phyloP scores from a whole-genome alignment of 2,888 invertebrate genomes.

The Lepidonotus clava region DNA sequence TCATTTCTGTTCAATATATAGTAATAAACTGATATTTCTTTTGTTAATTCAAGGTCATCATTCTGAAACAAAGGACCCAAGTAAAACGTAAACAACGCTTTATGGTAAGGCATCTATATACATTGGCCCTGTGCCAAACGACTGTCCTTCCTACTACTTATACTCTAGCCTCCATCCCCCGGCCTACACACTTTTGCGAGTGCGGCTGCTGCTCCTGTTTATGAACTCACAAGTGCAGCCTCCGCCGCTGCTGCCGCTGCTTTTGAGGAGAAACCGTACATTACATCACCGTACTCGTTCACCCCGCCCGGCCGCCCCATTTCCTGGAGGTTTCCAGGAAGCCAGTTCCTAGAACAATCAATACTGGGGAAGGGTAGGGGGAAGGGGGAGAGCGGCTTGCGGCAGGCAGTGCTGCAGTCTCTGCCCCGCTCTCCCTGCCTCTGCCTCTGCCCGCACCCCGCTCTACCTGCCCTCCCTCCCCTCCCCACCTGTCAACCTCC shows the following conservation, averaged over 20 bases:
- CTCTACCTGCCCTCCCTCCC: background rate
- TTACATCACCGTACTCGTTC: constrained; percentile 45
- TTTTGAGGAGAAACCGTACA: background rate
- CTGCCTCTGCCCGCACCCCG: background rate
- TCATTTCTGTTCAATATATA: no score
- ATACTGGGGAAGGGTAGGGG: background rate
- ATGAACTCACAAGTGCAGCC: no score
- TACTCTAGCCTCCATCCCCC: no score
- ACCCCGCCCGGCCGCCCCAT: constrained; percentile 11
- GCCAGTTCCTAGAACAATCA: constrained; percentile 36
- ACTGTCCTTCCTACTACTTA: no score
- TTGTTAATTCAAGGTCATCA: no score
- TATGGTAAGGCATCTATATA: no score
- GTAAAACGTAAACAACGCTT: no score
- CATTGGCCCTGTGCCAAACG: no score
- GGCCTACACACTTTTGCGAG: background rate
- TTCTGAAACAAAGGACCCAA: no score
- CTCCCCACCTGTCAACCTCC: background rate
- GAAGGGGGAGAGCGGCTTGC: background rate
- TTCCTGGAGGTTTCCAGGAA: constrained; percentile 43
- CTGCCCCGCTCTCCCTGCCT: background rate
- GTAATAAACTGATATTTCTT: no score
- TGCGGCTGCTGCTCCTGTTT: background rate
- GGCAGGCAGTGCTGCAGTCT: background rate
- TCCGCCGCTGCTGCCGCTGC: background rate